Evolutionary conservation across 2,113 vertebrate species (phyloP).

Genomic region (Campylomormyrus tamandua): DNA sequence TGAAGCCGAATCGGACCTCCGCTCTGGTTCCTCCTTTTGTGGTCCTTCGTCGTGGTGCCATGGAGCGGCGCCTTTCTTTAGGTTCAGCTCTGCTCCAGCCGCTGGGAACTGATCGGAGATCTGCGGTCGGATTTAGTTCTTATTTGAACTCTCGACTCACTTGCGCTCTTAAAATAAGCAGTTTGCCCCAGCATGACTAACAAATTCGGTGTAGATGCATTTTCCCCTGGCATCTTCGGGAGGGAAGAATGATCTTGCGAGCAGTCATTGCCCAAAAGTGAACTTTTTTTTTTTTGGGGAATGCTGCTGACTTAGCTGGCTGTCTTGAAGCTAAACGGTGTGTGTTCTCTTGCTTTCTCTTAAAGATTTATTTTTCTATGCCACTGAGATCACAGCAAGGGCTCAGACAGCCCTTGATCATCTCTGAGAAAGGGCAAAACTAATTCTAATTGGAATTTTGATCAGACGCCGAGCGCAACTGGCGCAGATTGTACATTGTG

Average conservation of each 20-base stretch:
- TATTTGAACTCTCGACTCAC: background rate
- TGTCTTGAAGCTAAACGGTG: background rate
- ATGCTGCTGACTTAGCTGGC: background rate
- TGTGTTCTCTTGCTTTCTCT: background rate
- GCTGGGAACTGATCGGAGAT: background rate
- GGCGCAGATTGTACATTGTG: background rate
- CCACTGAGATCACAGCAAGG: background rate
- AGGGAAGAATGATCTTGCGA: background rate
- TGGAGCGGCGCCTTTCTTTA: background rate
- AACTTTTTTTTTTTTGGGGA: background rate
- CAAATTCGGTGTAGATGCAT: background rate
- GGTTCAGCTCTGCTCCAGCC: background rate
- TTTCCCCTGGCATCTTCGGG: background rate
- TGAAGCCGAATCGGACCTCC: background rate
- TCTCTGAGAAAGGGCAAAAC: background rate
- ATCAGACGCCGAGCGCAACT: background rate
- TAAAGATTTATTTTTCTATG: background rate
- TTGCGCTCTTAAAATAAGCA: background rate
- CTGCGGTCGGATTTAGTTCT: background rate
- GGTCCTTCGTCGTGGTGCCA: background rate
- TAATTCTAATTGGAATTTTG: constrained; percentile 1
- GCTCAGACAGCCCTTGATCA: background rate
- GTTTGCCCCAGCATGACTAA: background rate
- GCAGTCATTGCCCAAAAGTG: background rate
- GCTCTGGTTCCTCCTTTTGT: background rate